These are phyloP conservation scores for Pelvicachromis taeniatus DNA, from an alignment of 2,113 vertebrate genomes.

Conservation along the genomic window DNA sequence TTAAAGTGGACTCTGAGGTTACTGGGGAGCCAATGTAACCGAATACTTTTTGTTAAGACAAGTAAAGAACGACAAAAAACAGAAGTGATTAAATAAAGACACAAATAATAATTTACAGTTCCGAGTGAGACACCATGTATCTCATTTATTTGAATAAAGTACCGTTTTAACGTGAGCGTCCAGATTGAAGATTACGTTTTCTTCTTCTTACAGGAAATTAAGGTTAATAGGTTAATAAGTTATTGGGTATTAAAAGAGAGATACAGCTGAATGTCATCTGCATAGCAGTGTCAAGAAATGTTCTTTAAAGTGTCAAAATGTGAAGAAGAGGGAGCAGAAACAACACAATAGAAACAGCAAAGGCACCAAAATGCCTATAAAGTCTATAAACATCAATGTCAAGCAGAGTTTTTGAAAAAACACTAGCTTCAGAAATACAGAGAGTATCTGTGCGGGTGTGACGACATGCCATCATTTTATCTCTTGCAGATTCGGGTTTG, in stretches of 20 bases:
- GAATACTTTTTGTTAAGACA: no score
- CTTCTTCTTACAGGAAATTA: background rate
- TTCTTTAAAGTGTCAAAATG: background rate
- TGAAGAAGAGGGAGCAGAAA: background rate
- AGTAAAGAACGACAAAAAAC: no score
- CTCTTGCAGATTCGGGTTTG: background rate
- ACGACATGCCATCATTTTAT: background rate
- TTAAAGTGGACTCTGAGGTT: accelerated
- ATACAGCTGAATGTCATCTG: background rate
- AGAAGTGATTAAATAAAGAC: no score
- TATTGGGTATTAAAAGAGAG: background rate
- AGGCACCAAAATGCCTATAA: no score
- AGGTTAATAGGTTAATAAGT: accelerated
- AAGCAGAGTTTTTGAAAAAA: no score
- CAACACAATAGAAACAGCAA: accelerated
- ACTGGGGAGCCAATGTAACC: background rate
- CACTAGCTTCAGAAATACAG: background rate
- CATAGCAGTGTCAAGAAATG: background rate
- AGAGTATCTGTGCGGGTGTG: accelerated
- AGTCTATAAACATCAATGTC: no score
- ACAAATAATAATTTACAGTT: no score
- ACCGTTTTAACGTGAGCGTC: no score
- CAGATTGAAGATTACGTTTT: background rate
- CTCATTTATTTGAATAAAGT: no score
- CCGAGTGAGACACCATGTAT: no score